Evolutionary conservation across 2,797 vertebrate genomes (phyloP).

Genomic region (Decapterus maruadsi): DNA sequence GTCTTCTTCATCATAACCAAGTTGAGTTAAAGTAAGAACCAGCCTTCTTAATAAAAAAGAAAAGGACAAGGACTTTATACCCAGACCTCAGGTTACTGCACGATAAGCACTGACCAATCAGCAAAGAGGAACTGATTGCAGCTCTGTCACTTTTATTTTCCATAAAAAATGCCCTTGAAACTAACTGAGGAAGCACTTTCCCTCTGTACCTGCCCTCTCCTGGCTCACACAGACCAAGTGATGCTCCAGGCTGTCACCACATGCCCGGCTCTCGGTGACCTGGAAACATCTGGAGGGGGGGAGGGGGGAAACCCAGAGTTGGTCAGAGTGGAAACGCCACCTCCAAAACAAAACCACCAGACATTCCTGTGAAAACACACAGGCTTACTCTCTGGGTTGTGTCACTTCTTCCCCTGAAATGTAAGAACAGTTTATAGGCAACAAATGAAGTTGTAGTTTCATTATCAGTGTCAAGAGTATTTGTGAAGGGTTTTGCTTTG

Average conservation of each 20-base stretch:
- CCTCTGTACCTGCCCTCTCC: conserved; percentile 14
- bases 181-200: conserved; percentile 47
- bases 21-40: neutral
- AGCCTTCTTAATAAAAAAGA: neutral
- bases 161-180: conserved; percentile 34
- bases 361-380: conserved; percentile 19
- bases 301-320: neutral
- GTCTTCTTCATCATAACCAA: neutral
- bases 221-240: conserved; percentile 13
- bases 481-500: too few species aligned
- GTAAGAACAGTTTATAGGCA: too few species aligned
- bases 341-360: conserved; percentile 27
- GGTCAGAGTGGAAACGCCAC: conserved; percentile 28
- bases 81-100: neutral
- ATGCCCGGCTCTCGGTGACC: conserved; percentile 60
- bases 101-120: conserved; percentile 16
- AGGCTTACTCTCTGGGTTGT: neutral
- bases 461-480: too few species aligned
- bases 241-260: conserved; percentile 29
- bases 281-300: conserved; percentile 79
- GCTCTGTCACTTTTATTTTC: conserved; percentile 41
- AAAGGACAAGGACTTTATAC: conserved; percentile 24
- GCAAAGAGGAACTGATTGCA: conserved; percentile 21
- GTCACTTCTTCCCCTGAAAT: conserved; percentile 10
- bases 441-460: too few species aligned